Conservation (phyloP, 2,888 invertebrate species). For the Leucozona laternaria region DNA sequence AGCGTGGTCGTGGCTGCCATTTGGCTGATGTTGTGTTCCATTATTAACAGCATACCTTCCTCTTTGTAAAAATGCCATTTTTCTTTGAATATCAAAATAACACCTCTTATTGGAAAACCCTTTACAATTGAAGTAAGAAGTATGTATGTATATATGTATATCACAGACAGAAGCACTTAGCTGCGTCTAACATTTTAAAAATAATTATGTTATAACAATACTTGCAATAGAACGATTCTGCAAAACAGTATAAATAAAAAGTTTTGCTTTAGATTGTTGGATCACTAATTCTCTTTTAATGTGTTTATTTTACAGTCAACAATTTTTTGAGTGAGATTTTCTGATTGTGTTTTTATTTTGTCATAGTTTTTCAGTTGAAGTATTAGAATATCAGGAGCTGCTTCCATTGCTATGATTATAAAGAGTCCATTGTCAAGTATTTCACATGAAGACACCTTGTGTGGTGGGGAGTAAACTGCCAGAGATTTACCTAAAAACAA, state of each 20-base stretch:
- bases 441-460: conserved; percentile 90
- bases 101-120: no score
- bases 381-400: conserved; percentile 87
- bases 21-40: no score
- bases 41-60: no score
- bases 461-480: conserved; percentile 91
- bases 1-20: no score
- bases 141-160: no score
- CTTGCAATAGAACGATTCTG: no score
- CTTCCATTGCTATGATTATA: conserved; percentile 89
- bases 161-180: no score
- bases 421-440: conserved; percentile 89
- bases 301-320: conserved; percentile 57
- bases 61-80: no score
- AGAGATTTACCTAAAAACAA: conserved; percentile 88
- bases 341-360: conserved; percentile 71
- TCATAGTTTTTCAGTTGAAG: conserved; percentile 85
- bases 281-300: conserved; percentile 52
- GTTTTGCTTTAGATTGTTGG: neutral
- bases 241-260: conserved; percentile 1
- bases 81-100: no score
- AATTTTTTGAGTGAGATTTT: conserved; percentile 49
- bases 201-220: no score
- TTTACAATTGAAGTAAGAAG: no score
- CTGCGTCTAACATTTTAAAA: no score